Base-by-base conservation (phyloP, 1,140 invertebrate genomes). In the Camponotus vicinus region DNA sequence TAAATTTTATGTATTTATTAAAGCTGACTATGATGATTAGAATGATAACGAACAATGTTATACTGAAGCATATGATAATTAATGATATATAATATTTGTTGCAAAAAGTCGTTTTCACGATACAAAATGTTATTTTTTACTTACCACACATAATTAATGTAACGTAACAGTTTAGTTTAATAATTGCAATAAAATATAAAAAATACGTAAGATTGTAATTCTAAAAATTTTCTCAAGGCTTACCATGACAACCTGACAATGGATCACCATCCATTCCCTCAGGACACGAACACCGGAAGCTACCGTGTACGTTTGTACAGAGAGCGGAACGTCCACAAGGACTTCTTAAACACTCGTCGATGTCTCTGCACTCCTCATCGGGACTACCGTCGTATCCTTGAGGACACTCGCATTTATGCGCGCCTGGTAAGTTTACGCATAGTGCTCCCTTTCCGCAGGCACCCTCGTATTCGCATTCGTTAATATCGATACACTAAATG, bases 401-500 rank as follows among this genome's bases (percentile, higher is more conserved):
- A 42, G 97, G 97, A 94, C 98, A 99, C 88, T 97, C 96, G 95
- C 98, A 99, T 90, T 96, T 96, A 95, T 97, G 96, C 57, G 97
- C 97, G 78, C 98, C 98, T 34, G 97, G 96, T 21, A 97, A 93
- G 95, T 98, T 98, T 13, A 96, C 96, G 95, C 98, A 98, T 75
- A 97, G 95, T 15, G 98, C 98, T 85, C 97, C 97, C 57, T 96
- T 95, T 80, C 97, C 98, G 94, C 98, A 99, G 69, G 97, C 96
- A 88, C 96, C 96, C 32, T 95, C 95, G 88, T 96, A 95, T 86
- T 96, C 95, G 94, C 98, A 99, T 95, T 99, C 98, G 93, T 98
- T 97, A 73, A 98, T 95, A 93, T 98, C 98, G 86, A 96, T 95
- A 94, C 98, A 98, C 97, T 82, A 32, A 63, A 18, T 63, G 52